Evolutionary conservation across 2,797 vertebrate species (phyloP).

Genomic region (Coregonus suidteri): DNA sequence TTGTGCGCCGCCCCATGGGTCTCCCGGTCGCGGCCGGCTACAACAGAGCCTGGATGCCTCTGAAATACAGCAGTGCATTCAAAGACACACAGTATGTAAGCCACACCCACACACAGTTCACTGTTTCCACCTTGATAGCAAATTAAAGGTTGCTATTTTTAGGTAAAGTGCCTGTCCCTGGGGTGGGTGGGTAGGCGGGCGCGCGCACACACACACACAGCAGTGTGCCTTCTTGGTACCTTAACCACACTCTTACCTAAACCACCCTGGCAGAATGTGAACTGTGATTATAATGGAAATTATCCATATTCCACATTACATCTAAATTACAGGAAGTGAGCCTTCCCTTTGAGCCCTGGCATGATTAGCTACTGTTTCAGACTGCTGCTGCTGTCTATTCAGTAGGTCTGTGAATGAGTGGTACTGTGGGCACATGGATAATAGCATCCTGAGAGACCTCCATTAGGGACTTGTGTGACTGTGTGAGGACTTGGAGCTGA

Average conservation of each 20-base stretch:
- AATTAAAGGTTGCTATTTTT: neutral
- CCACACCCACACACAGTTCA: neutral
- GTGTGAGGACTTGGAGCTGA: neutral
- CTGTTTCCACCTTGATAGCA: neutral
- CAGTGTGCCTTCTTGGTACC: neutral
- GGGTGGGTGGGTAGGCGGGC: too few species aligned
- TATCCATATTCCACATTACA: neutral
- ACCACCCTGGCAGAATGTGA: neutral
- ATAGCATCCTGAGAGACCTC: constrained; percentile 25
- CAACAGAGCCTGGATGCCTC: too few species aligned
- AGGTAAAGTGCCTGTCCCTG: neutral
- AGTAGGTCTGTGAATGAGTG: neutral
- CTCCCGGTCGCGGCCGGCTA: too few species aligned
- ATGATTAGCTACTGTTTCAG: neutral
- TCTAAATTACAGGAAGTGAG: neutral
- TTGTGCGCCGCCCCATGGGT: too few species aligned
- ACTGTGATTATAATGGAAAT: neutral
- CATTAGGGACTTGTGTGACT: constrained; percentile 32
- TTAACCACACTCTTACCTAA: neutral
- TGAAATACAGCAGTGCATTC: neutral
- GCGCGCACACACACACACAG: too few species aligned
- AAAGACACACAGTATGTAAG: neutral
- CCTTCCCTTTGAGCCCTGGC: too few species aligned
- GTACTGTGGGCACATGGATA: too few species aligned
- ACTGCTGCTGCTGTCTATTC: neutral